Evolutionary conservation across 2,888 invertebrate genomes (phyloP).

Genomic region (Oscheius myriophilus): DNA sequence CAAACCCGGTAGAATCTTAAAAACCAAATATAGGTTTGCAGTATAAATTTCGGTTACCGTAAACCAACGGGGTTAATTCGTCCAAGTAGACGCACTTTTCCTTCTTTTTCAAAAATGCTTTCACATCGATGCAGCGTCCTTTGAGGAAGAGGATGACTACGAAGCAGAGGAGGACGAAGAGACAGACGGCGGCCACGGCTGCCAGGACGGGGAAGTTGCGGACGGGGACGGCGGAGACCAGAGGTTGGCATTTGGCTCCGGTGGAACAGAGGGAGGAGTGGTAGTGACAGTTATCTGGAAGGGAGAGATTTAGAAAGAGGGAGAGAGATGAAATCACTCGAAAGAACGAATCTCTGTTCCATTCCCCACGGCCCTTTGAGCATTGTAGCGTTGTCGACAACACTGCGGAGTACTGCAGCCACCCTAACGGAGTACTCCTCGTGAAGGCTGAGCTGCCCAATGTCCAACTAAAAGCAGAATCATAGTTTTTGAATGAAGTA

Average conservation of each 20-base stretch:
- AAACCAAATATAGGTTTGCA: conserved; percentile 9
- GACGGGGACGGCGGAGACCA: conserved; percentile 29
- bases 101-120: conserved; percentile 54
- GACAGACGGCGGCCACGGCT: conserved; percentile 44
- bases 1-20: conserved; percentile 53
- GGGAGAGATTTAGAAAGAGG: background rate
- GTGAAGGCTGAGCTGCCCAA: conserved; percentile 43
- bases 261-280: conserved; percentile 65
- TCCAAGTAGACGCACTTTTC: conserved; percentile 58
- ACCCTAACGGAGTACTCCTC: conserved; percentile 51
- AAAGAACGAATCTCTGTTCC: conserved; percentile 39
- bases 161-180: conserved; percentile 53
- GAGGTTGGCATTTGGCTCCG: conserved; percentile 45
- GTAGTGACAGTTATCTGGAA: conserved; percentile 59
- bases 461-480: conserved; percentile 41
- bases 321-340: conserved; percentile 20
- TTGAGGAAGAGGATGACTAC: conserved; percentile 51
- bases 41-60: conserved; percentile 44
- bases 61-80: conserved; percentile 63
- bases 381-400: conserved; percentile 43
- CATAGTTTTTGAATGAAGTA: background rate
- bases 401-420: conserved; percentile 39
- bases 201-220: conserved; percentile 40
- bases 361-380: conserved; percentile 42
- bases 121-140: conserved; percentile 53